Percentiles rank a stretch among this genome's conserved stretches.
These are phyloP conservation scores for Bombus superbus DNA, from an alignment of 1,140 invertebrate species.

Conservation along the genomic window DNA sequence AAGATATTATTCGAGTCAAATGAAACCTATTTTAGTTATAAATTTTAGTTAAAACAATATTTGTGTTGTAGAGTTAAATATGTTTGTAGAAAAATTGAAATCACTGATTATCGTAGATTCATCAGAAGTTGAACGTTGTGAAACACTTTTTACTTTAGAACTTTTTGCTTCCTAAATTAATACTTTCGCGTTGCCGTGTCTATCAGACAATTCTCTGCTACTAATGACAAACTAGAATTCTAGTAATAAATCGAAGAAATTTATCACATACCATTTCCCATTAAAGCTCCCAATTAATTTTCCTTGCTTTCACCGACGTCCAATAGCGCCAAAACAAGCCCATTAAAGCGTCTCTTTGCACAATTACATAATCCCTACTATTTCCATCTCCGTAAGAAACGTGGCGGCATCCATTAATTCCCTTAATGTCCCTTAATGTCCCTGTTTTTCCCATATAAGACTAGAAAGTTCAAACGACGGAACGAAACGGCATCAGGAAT, in stretches of 20 bases:
- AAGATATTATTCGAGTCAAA: not conserved
- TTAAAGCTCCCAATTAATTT: constrained; percentile 8
- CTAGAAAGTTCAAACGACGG: constrained; percentile 10
- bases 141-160: not conserved
- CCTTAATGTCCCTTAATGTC: not conserved
- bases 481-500: not conserved
- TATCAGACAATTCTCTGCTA: not conserved
- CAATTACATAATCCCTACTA: not conserved
- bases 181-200: not conserved
- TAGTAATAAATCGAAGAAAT: not conserved
- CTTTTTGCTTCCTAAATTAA: not conserved
- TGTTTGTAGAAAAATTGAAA: not conserved
- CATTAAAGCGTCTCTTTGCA: not conserved
- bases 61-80: not conserved
- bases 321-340: not conserved
- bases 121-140: no score
- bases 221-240: not conserved
- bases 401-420: not conserved
- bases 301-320: not conserved
- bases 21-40: not conserved
- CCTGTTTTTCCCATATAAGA: not conserved
- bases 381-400: not conserved
- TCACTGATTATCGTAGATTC: no score
- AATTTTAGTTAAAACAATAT: not conserved
- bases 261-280: not conserved